A percentile compares a stretch with the other conserved stretches of the same genome.
Conservation (phyloP, 2,113 vertebrate genomes). For the Bombycilla garrulus region DNA sequence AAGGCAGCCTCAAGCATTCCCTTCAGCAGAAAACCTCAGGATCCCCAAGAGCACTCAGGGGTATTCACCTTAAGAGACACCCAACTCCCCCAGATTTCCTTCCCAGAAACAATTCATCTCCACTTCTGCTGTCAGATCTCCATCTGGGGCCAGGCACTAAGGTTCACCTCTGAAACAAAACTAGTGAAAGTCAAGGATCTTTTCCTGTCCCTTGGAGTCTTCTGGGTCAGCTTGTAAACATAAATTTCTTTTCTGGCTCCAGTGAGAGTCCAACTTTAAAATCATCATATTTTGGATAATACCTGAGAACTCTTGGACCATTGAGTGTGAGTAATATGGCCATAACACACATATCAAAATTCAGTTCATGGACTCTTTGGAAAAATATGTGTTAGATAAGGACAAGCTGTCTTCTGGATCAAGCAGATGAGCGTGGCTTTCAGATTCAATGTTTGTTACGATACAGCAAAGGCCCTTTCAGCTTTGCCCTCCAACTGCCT, state of each 20-base stretch:
- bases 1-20: accelerated
- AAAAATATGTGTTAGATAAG: neutral
- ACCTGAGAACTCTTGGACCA: neutral
- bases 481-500: neutral
- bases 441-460: accelerated
- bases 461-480: neutral
- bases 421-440: neutral
- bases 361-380: neutral
- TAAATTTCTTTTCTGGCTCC: neutral
- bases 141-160: neutral
- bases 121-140: neutral
- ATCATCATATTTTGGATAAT: neutral
- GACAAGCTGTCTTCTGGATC: neutral
- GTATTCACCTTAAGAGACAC: neutral
- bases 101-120: neutral
- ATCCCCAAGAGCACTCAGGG: neutral
- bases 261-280: neutral
- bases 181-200: neutral
- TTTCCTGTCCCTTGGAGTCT: neutral
- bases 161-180: neutral
- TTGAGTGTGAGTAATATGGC: neutral
- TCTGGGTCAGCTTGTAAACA: neutral
- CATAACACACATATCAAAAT: neutral
- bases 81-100: neutral
- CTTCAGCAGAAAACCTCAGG: neutral